Conservation (phyloP, 2,113 vertebrate species). For the Balaenoptera acutorostrata region DNA sequence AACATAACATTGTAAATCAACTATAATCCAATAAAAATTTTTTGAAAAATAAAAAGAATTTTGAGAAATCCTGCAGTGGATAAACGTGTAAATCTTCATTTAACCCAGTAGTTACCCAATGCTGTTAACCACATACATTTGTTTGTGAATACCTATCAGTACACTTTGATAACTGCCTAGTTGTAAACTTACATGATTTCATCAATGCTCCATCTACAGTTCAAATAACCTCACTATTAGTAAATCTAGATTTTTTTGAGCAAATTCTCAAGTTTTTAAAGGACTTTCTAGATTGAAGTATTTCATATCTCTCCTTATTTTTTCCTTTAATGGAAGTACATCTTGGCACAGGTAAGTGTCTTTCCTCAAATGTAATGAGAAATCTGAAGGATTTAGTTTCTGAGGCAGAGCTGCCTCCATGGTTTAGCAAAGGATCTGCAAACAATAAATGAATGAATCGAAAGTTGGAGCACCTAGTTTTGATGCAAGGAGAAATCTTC, state of each 20-base stretch:
- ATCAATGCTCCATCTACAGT: neutral
- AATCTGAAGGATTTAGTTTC: neutral
- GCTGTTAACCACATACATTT: neutral
- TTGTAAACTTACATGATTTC: neutral
- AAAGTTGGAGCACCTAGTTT: neutral
- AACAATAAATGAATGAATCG: neutral
- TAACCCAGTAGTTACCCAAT: neutral
- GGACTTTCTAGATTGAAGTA: neutral
- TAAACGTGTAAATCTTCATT: neutral
- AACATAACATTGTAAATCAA: neutral
- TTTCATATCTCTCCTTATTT: neutral
- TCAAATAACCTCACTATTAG: neutral
- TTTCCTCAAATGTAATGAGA: neutral
- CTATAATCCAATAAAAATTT: neutral
- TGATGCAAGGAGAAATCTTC: constrained; percentile 13
- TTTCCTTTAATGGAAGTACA: neutral
- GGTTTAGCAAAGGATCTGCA: neutral
- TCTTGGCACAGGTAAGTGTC: neutral
- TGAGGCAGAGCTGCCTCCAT: neutral
- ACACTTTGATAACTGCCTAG: neutral
- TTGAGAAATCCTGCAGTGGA: neutral
- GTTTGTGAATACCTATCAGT: neutral
- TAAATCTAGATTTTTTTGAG: neutral
- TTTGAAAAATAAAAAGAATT: neutral
- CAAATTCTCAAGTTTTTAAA: neutral